Conservation (phyloP, 2,113 vertebrate genomes). For the Corapipo altera region DNA sequence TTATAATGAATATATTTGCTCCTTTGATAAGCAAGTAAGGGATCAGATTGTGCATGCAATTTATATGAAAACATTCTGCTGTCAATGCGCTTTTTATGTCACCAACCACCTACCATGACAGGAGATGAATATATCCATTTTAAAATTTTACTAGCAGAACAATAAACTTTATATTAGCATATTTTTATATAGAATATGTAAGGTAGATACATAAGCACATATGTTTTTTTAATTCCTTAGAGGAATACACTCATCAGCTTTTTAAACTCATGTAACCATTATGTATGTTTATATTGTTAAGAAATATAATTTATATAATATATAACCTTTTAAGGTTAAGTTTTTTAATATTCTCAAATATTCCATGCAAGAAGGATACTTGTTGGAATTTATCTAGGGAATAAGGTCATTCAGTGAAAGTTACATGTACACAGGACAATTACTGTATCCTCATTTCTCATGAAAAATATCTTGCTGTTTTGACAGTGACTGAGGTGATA, state of each 20-base stretch:
- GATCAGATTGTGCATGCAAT: not conserved
- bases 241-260: not conserved
- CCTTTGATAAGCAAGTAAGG: slow-evolving; percentile 6
- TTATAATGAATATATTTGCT: slow-evolving; percentile 5
- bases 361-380: not conserved
- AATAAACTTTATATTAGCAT: not conserved
- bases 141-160: not conserved
- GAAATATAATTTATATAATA: not conserved
- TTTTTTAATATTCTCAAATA: not conserved
- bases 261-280: not conserved
- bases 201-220: not conserved
- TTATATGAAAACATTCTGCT: not conserved
- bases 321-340: not conserved
- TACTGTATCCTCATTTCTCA: not conserved
- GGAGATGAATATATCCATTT: not conserved
- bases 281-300: not conserved
- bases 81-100: not conserved
- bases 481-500: not conserved
- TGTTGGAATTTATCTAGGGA: not conserved
- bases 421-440: not conserved
- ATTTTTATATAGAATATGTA: not conserved
- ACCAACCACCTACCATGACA: not conserved
- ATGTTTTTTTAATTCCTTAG: not conserved
- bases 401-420: not conserved
- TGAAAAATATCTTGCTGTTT: not conserved